phyloP scores from a whole-genome alignment of 2,113 vertebrate genomes.

The Rhinolophus sinicus region DNA sequence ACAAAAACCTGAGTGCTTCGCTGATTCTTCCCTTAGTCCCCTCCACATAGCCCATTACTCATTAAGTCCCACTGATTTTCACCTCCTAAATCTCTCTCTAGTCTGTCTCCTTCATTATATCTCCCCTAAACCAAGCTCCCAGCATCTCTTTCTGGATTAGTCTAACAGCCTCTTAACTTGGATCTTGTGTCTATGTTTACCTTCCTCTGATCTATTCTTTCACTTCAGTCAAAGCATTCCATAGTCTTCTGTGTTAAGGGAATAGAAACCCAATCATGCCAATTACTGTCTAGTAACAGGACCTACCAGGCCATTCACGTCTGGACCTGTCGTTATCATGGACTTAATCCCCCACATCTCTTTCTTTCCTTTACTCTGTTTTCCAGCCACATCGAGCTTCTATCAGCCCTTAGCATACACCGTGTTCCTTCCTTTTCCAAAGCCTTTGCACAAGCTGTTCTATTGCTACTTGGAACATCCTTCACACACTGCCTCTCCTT shows the following conservation, averaged over 20 bases:
- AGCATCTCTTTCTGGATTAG: neutral
- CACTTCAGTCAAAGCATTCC: neutral
- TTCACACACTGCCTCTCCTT: neutral
- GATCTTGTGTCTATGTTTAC: neutral
- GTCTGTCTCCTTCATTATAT: neutral
- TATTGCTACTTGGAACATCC: neutral
- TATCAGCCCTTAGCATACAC: fast-evolving
- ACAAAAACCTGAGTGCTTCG: neutral
- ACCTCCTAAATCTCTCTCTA: neutral
- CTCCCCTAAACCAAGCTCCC: neutral
- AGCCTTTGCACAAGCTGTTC: neutral
- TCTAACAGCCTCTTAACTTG: neutral
- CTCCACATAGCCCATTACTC: neutral
- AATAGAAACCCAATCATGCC: neutral
- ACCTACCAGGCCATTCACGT: neutral
- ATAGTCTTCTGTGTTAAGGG: neutral
- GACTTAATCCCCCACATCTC: neutral
- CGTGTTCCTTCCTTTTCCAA: neutral
- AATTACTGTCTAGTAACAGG: neutral
- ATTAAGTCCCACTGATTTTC: neutral
- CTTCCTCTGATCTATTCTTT: neutral
- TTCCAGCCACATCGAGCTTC: neutral
- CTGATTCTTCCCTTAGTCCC: neutral
- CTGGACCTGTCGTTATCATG: neutral
- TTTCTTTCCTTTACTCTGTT: neutral